Conservation (phyloP, 2,888 invertebrate genomes). For the Tridacna gigas region DNA sequence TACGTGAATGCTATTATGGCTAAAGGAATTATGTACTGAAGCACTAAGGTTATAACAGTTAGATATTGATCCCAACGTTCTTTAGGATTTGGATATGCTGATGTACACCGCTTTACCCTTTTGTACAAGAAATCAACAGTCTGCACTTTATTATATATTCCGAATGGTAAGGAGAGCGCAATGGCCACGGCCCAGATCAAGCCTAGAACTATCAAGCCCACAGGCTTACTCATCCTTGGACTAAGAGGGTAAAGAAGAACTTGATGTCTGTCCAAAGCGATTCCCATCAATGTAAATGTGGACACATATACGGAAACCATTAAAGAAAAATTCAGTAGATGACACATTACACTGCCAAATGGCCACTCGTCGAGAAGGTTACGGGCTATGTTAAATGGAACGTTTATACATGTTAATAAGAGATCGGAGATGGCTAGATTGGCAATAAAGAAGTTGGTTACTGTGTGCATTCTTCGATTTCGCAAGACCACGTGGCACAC, state of each 20-base stretch:
- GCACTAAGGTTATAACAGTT: constrained; percentile 83
- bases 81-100: constrained; percentile 82
- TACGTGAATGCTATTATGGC: constrained; percentile 84
- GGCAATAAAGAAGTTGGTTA: constrained; percentile 82
- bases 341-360: constrained; percentile 85
- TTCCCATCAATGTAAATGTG: constrained; percentile 85
- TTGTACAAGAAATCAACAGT: constrained; percentile 64
- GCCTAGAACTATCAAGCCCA: constrained; percentile 81
- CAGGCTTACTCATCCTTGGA: constrained; percentile 82
- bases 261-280: constrained; percentile 85
- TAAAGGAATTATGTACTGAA: constrained; percentile 85
- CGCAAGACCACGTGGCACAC: constrained; percentile 81
- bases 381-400: constrained; percentile 85
- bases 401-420: constrained; percentile 83
- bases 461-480: constrained; percentile 80
- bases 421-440: constrained; percentile 82
- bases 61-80: constrained; percentile 82
- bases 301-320: constrained; percentile 85
- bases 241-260: constrained; percentile 85
- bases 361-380: constrained; percentile 85
- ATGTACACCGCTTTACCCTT: constrained; percentile 79
- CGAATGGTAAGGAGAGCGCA: constrained; percentile 84
- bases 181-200: constrained; percentile 83
- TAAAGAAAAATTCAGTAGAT: constrained; percentile 84
- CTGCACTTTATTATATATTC: constrained; percentile 81